A percentile compares a stretch with the other conserved stretches of the same genome.
Conservation (phyloP, 2,888 invertebrate species). For the Cephus runcator region DNA sequence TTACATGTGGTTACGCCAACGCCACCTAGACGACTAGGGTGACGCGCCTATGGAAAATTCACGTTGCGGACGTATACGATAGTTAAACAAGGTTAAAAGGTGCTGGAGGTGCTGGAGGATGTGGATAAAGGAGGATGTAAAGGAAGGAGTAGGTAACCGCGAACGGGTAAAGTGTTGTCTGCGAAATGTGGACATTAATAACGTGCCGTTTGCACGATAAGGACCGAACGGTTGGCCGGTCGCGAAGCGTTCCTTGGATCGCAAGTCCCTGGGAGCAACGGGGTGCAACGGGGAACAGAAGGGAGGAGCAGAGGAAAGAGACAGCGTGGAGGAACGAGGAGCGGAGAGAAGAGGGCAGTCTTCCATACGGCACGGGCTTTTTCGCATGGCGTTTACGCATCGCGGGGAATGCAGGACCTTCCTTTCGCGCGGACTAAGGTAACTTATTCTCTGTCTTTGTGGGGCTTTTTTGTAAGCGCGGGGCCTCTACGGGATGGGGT, state of each 20-base stretch:
- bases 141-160: not conserved
- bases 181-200: constrained; percentile 37
- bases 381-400: constrained; percentile 18
- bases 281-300: not conserved
- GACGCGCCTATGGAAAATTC: not conserved
- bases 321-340: not conserved
- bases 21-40: not conserved
- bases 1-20: not conserved
- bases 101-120: not conserved
- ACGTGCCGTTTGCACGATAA: constrained; percentile 16
- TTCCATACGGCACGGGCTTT: not conserved
- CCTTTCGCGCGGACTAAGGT: constrained; percentile 50
- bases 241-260: constrained; percentile 23
- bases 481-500: constrained; percentile 48
- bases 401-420: constrained; percentile 47
- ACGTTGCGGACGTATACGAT: not conserved
- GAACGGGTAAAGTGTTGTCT: constrained; percentile 17
- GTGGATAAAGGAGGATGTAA: not conserved
- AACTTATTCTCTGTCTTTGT: constrained; percentile 61
- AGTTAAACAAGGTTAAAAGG: not conserved
- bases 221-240: constrained; percentile 23
- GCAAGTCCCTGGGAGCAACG: not conserved
- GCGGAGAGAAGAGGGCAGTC: not conserved
- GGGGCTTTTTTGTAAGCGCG: constrained; percentile 50
- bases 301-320: too few relatives aligned